Conservation (phyloP, 2,888 invertebrate genomes). For the Nomada ferruginata region DNA sequence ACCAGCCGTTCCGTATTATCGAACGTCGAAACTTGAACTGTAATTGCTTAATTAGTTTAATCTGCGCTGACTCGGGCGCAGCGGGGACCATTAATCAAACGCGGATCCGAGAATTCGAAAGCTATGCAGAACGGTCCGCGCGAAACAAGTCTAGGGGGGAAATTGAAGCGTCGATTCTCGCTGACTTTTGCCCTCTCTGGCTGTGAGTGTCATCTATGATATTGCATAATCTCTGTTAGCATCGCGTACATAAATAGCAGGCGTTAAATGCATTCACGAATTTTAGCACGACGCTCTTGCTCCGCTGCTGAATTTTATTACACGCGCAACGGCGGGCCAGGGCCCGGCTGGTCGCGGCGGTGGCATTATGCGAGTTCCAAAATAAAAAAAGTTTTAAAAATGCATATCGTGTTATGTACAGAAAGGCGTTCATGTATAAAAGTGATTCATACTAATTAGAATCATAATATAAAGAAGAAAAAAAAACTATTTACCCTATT, state of each 20-base stretch:
- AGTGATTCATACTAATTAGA: conserved; percentile 21
- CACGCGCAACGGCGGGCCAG: not conserved
- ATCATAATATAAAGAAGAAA: conserved; percentile 6
- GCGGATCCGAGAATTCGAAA: not conserved
- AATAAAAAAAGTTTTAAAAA: conserved; percentile 6
- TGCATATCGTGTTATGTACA: not conserved
- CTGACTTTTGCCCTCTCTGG: not conserved
- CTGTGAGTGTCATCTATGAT: conserved; percentile 9
- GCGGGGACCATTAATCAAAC: too few relatives aligned
- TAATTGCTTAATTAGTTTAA: too few relatives aligned
- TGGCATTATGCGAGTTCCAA: not conserved
- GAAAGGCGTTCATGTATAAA: conserved; percentile 1
- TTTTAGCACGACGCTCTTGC: conserved; percentile 21
- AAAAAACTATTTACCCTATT: not conserved
- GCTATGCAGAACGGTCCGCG: too few relatives aligned
- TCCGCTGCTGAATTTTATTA: conserved; percentile 35
- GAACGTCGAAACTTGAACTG: too few relatives aligned
- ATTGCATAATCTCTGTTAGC: conserved; percentile 39
- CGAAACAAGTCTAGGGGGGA: not conserved
- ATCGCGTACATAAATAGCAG: conserved; percentile 38
- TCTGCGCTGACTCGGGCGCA: too few relatives aligned
- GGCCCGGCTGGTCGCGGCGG: not conserved
- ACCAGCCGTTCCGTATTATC: too few relatives aligned
- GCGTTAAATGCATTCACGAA: conserved; percentile 40
- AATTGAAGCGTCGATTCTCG: not conserved